A percentile compares a stretch with the other conserved stretches of the same genome.
These are phyloP conservation scores for Bos indicus DNA, from an alignment of 2,113 vertebrate species.

Conservation along the genomic window DNA sequence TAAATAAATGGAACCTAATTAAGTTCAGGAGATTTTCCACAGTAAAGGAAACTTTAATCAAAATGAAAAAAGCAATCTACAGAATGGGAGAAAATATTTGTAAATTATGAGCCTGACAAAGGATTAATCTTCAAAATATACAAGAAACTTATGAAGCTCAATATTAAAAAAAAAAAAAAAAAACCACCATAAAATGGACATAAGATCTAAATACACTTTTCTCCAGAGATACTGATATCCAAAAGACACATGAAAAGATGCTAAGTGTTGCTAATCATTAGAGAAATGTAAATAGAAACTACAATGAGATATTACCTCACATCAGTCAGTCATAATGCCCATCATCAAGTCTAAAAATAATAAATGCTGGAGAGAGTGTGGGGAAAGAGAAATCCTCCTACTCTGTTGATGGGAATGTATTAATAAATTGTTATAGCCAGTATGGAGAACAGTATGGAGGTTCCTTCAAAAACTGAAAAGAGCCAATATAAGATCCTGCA, in stretches of 20 bases:
- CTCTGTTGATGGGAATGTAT: not conserved
- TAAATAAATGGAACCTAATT: not conserved
- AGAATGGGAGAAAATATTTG: not conserved
- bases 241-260: not conserved
- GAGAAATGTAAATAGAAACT: not conserved
- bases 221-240: not conserved
- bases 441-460: not conserved
- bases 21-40: not conserved
- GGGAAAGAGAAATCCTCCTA: not conserved
- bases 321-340: not conserved
- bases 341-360: not conserved
- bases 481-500: not conserved
- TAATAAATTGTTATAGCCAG: not conserved
- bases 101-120: not conserved
- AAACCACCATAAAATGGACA: not conserved
- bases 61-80: not conserved
- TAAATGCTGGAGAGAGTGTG: not conserved
- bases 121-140: not conserved
- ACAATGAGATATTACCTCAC: not conserved
- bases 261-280: not conserved
- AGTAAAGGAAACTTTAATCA: not conserved
- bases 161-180: not conserved
- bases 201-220: not conserved
- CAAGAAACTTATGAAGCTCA: not conserved
- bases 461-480: not conserved